Conservation (phyloP, 1,140 invertebrate genomes). For the Streblospio benedicti region DNA sequence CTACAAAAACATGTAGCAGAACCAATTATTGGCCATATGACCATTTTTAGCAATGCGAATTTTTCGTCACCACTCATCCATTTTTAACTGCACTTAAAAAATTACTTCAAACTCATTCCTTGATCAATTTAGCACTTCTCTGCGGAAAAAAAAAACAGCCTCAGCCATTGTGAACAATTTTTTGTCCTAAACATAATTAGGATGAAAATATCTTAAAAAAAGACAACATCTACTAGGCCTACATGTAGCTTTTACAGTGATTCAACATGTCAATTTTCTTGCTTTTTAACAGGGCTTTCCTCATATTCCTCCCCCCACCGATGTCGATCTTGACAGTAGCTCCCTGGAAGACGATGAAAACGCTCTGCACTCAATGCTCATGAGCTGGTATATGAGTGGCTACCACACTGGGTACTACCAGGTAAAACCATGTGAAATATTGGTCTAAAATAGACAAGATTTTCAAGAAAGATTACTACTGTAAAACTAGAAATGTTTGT, state of each 20-base stretch:
- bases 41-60: no score
- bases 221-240: background rate
- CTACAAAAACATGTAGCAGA: no score
- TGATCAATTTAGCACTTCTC: background rate
- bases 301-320: background rate
- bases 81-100: no score
- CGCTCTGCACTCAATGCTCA: conserved; percentile 72
- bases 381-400: conserved; percentile 85
- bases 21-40: no score
- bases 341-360: conserved; percentile 50
- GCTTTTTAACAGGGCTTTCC: background rate
- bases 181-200: background rate
- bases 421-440: conserved; percentile 30
- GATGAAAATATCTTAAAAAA: background rate
- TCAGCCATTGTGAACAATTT: background rate
- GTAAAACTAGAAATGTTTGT: no score
- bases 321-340: background rate
- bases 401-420: conserved; percentile 76
- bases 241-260: background rate
- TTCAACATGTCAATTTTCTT: background rate
- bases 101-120: no score
- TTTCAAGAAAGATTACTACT: no score
- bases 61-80: no score
- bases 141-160: background rate
- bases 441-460: no score